Evolutionary conservation across 2,888 invertebrate species (phyloP).

Genomic region (Linnaemya tessellans): DNA sequence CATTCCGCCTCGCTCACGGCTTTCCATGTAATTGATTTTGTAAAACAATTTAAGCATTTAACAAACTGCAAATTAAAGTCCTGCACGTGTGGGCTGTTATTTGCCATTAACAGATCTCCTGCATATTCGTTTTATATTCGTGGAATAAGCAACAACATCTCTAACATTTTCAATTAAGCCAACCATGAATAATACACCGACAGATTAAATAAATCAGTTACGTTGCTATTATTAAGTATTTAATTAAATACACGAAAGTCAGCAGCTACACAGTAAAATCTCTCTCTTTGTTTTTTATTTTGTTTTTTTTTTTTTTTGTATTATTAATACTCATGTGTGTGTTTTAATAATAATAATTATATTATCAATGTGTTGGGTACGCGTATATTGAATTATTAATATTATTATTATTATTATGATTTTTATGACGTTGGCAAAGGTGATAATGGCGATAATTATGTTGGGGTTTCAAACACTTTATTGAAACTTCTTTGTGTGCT

Average conservation of each 20-base stretch:
- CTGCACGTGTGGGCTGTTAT: no score
- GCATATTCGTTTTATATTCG: no score
- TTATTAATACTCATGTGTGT: not conserved
- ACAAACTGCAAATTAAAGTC: no score
- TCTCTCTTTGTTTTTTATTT: not conserved
- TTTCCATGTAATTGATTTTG: no score
- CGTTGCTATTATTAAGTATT: not conserved
- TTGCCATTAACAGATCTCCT: no score
- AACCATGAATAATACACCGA: not conserved
- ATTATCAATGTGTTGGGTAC: not conserved
- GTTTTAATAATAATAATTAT: slow-evolving; percentile 17
- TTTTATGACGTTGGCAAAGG: slow-evolving; percentile 30
- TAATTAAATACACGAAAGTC: not conserved
- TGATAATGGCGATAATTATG: slow-evolving; percentile 39
- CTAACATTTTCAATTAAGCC: slow-evolving; percentile 3
- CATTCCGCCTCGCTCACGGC: no score
- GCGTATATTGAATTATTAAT: slow-evolving; percentile 12
- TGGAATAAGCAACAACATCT: not conserved
- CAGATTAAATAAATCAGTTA: not conserved
- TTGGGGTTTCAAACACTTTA: slow-evolving; percentile 50
- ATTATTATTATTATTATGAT: slow-evolving; percentile 16
- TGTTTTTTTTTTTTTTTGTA: not conserved
- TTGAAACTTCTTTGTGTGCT: slow-evolving; percentile 41
- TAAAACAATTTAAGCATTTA: no score
- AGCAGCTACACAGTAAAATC: not conserved